A percentile compares a stretch with the other conserved stretches of the same genome.
These are phyloP conservation scores for Aulostomus chinensis DNA, from an alignment of 2,797 vertebrate species.

Conservation along the genomic window DNA sequence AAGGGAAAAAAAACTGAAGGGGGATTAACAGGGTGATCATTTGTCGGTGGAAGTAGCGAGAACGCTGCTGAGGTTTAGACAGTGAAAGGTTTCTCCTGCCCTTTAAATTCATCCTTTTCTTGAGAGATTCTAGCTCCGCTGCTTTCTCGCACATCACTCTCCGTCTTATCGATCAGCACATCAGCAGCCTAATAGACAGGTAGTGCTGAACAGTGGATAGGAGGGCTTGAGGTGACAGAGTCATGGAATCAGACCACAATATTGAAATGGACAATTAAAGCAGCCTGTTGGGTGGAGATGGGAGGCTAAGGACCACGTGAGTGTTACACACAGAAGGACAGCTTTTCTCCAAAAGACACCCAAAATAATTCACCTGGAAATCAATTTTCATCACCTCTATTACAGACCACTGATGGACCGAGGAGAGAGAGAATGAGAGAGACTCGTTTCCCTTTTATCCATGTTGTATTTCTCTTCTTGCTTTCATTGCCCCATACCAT, in stretches of 20 bases:
- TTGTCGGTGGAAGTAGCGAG: conserved; percentile 32
- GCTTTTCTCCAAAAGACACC: conserved; percentile 52
- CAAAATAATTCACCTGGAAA: conserved; percentile 78
- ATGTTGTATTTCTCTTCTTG: conserved; percentile 57
- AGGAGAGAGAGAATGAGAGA: conserved; percentile 30
- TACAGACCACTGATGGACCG: conserved; percentile 60
- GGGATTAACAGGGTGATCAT: conserved; percentile 55
- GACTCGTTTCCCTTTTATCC: conserved; percentile 58
- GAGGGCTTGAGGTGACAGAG: conserved; percentile 42
- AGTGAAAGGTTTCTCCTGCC: conserved; percentile 36
- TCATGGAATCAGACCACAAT: conserved; percentile 47
- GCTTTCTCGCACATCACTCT: conserved; percentile 51
- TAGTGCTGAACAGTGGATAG: conserved; percentile 33
- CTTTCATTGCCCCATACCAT: conserved; percentile 55
- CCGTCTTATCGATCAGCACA: conserved; percentile 65
- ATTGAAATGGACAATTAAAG: conserved; percentile 73
- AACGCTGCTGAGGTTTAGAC: conserved; percentile 25
- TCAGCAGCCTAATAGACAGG: conserved; percentile 62
- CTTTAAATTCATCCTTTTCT: conserved; percentile 45
- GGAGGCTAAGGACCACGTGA: conserved; percentile 25
- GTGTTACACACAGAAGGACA: conserved; percentile 18
- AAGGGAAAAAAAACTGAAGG: conserved; percentile 29
- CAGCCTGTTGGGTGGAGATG: conserved; percentile 37
- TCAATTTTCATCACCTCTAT: conserved; percentile 80
- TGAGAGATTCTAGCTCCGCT: conserved; percentile 27